Conservation (phyloP, 2,797 vertebrate species). For the Geotrypetes seraphini region DNA sequence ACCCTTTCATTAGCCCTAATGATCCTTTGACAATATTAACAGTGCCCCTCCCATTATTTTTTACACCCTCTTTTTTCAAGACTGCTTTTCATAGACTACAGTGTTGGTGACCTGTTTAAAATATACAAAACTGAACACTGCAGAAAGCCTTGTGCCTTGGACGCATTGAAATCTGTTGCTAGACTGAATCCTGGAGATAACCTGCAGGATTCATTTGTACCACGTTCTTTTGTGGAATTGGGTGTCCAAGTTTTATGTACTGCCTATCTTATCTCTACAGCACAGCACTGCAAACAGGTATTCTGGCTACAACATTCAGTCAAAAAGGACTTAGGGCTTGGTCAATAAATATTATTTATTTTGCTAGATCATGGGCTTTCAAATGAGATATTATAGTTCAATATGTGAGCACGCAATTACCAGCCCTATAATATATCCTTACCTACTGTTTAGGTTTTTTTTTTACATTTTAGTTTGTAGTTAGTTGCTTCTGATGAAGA, state of each 20-base stretch:
- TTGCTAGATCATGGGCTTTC: neutral
- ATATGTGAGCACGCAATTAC: neutral
- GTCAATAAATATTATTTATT: neutral
- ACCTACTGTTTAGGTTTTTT: neutral
- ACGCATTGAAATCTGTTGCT: neutral
- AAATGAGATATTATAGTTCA: neutral
- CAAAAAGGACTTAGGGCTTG: neutral
- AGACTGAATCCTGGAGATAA: conserved; percentile 1
- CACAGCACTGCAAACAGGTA: neutral
- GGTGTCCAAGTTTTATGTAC: neutral
- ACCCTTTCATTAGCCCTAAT: too few species aligned
- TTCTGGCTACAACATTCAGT: neutral
- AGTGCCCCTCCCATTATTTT: too few species aligned
- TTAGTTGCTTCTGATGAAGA: too few species aligned
- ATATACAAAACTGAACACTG: too few species aligned
- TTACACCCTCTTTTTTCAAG: too few species aligned
- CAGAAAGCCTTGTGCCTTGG: too few species aligned
- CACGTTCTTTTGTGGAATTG: neutral
- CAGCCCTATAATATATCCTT: neutral
- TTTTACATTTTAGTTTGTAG: too few species aligned
- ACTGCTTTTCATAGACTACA: too few species aligned
- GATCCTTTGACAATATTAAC: too few species aligned
- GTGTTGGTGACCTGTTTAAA: too few species aligned
- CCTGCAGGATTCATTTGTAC: neutral
- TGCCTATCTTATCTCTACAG: conserved; percentile 12